A percentile compares a stretch with the other conserved stretches of the same genome.
phyloP scores from a whole-genome alignment of 2,888 invertebrate genomes.

The Lochmaea crataegi region DNA sequence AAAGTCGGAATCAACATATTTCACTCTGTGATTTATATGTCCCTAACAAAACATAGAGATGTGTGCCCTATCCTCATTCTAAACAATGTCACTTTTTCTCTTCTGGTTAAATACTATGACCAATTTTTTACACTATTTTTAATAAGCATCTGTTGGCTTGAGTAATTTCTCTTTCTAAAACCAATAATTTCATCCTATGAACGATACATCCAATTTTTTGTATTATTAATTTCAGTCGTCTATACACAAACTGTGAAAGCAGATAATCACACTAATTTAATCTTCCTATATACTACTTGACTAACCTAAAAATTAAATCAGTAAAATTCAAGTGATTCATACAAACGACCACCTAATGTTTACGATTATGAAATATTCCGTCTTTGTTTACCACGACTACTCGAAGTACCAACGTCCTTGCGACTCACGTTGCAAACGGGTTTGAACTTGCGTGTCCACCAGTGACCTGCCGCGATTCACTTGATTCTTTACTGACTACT shows the following conservation, averaged over 20 bases:
- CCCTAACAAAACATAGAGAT: too few relatives aligned
- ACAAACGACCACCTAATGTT: conserved; percentile 4
- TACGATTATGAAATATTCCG: conserved; percentile 1
- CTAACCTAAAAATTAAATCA: background rate
- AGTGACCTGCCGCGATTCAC: conserved; percentile 16
- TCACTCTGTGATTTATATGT: too few relatives aligned
- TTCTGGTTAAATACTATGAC: too few relatives aligned
- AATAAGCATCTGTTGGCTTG: too few relatives aligned
- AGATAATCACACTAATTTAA: background rate
- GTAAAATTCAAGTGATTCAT: background rate
- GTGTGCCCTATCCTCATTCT: too few relatives aligned
- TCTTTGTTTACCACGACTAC: conserved; percentile 20
- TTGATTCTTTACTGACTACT: conserved; percentile 3
- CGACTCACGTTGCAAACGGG: conserved; percentile 46
- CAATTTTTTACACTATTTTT: too few relatives aligned
- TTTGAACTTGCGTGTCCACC: conserved; percentile 37
- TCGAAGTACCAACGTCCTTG: conserved; percentile 50
- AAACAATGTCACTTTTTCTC: too few relatives aligned
- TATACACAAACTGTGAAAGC: background rate
- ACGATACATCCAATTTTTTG: too few relatives aligned
- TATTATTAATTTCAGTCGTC: too few relatives aligned
- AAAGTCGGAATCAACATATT: too few relatives aligned
- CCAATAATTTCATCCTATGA: too few relatives aligned
- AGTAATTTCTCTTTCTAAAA: too few relatives aligned
- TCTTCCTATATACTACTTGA: background rate